These are phyloP conservation scores for Cololabis saira DNA, from an alignment of 2,113 vertebrate species.

Conservation along the genomic window DNA sequence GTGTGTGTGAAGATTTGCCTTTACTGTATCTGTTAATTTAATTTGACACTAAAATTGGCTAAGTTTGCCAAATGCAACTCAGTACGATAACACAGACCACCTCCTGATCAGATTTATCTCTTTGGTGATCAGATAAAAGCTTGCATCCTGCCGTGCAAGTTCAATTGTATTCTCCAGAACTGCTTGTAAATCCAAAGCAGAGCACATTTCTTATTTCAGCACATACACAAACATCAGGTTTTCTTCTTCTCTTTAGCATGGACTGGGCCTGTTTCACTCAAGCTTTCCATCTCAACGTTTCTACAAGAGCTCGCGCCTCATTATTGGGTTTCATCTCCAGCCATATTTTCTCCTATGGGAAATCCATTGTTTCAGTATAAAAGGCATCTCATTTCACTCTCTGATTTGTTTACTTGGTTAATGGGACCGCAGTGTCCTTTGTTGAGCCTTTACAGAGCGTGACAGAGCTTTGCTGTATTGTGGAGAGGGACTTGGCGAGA, in stretches of 20 bases:
- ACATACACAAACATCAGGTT: slow-evolving; percentile 44
- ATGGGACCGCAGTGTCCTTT: slow-evolving; percentile 73
- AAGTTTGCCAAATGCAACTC: slow-evolving; percentile 13
- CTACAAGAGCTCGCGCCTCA: slow-evolving; percentile 64
- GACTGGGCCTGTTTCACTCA: slow-evolving; percentile 48
- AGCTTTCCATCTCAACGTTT: slow-evolving; percentile 57
- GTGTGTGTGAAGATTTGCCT: slow-evolving; percentile 55
- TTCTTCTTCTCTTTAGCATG: slow-evolving; percentile 55
- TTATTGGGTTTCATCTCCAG: slow-evolving; percentile 69
- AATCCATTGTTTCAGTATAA: slow-evolving; percentile 74
- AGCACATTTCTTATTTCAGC: slow-evolving; percentile 57
- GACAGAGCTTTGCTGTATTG: slow-evolving; percentile 67
- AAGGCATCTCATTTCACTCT: slow-evolving; percentile 77
- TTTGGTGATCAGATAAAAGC: slow-evolving; percentile 46
- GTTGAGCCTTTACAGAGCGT: slow-evolving; percentile 71
- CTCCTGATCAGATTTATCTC: slow-evolving; percentile 54
- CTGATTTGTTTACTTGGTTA: slow-evolving; percentile 77
- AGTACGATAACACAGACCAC: slow-evolving; percentile 16
- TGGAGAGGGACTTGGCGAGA: slow-evolving; percentile 52
- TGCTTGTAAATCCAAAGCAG: slow-evolving; percentile 55
- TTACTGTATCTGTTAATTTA: slow-evolving; percentile 34
- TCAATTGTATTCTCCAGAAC: slow-evolving; percentile 32
- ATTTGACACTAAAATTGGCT: slow-evolving; percentile 43
- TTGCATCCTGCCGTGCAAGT: slow-evolving; percentile 36
- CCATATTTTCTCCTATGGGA: slow-evolving; percentile 74